A percentile compares a stretch with the other conserved stretches of the same genome.
These are phyloP conservation scores for Pteromalus puparum DNA, from an alignment of 1,140 invertebrate genomes.

Conservation along the genomic window DNA sequence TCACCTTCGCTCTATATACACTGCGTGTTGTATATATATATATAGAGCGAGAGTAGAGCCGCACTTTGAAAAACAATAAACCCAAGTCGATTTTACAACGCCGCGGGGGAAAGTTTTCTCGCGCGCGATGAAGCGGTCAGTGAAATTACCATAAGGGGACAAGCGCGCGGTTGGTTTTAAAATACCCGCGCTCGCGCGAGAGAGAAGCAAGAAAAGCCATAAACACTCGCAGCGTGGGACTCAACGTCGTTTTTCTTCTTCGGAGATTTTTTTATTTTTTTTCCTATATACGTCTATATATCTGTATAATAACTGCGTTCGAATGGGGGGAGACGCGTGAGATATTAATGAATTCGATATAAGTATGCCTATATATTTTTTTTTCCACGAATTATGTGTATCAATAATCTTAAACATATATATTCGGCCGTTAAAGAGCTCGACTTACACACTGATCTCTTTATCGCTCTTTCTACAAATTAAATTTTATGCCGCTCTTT, in stretches of 20 bases:
- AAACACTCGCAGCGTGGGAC: slow-evolving; percentile 31
- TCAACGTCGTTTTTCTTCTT: slow-evolving; percentile 17
- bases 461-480: slow-evolving; percentile 5
- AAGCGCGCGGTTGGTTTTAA: slow-evolving; percentile 47
- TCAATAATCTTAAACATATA: no score
- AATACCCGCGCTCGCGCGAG: no score
- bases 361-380: no score
- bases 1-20: no score
- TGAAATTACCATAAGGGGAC: slow-evolving; percentile 61
- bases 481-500: slow-evolving; percentile 29
- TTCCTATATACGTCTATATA: background rate
- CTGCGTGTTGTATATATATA: no score
- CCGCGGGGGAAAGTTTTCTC: slow-evolving; percentile 11
- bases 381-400: no score
- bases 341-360: no score
- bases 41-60: no score
- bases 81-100: background rate
- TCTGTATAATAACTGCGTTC: background rate
- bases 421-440: background rate
- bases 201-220: slow-evolving; percentile 39
- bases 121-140: slow-evolving; percentile 55
- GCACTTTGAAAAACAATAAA: background rate
- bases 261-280: background rate
- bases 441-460: background rate
- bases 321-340: no score